Evolutionary conservation across 2,797 vertebrate genomes (phyloP), one percentile per base, ranked within the genome.

Genomic region (Triplophysa yarkandensis): DNA sequence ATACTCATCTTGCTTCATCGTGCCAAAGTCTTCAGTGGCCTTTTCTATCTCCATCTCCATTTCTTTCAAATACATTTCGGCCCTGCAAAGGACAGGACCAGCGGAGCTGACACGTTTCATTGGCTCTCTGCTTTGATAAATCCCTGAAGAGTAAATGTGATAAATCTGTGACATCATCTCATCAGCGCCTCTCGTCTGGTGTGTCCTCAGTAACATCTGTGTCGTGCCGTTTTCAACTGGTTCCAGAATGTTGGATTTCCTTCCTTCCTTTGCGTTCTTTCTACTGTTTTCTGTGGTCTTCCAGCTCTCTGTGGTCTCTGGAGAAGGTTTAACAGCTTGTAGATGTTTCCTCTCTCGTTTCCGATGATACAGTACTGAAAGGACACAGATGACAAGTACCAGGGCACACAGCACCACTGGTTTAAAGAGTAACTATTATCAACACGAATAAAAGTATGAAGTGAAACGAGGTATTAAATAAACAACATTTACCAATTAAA

Each of bases 41-140:
- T 2, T 23, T 34, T 43, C 28, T 25, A 19, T 44, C 13, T 79
- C 17, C 50, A 21, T 7, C 36, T 79, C 17, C 50, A 21, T 7
- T 30, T 2, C 8, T 48, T 27, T 36, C 39, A 25, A 13, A 48
- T 43, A 60, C 41, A 71, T 82, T 27, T 70, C 76, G 14, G 74
- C 76, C 8, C 62, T 83, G 21, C 82, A 77, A 34, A 93, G 83
- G 14, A 89, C 28, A 2, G 92, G 89, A 0, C 86, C 81, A 0
- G 92, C 92, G 0, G 93, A 94, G 79, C 87, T 91, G 0, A 90
- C 83, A 65, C 91, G 78, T 39, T 50, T 58, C 11, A 27, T 61
- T 5, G 34, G 48, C n/a, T 68, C 58, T 63, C 63, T 68, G 1
- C 5, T 74, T 55, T 74, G 39, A 58, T 28, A 36, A 3, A 58